A percentile compares a stretch with the other conserved stretches of the same genome.
Conservation (phyloP, 2,888 invertebrate species). For the Ormyrus rosae region DNA sequence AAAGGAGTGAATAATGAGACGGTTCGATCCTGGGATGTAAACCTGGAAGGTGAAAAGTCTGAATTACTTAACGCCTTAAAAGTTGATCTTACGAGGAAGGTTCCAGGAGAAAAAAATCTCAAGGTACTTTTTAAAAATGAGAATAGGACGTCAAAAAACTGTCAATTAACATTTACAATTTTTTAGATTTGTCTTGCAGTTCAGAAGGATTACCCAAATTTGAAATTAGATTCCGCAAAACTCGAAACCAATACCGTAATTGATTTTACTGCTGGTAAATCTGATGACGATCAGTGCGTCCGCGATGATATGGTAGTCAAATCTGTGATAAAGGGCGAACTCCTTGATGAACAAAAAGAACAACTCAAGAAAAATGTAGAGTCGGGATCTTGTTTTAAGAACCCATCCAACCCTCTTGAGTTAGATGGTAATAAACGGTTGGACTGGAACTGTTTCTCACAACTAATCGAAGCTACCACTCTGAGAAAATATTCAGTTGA, state of each 20-base stretch:
- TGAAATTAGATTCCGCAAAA: constrained; percentile 43
- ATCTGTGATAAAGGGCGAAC: constrained; percentile 68
- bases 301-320: constrained; percentile 68
- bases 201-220: constrained; percentile 64
- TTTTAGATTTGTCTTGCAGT: constrained; percentile 72
- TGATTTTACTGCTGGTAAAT: constrained; percentile 67
- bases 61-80: constrained; percentile 64
- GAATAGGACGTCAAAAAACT: neutral
- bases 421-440: constrained; percentile 60
- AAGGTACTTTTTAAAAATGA: constrained; percentile 61
- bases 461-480: constrained; percentile 64
- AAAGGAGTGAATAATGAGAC: constrained; percentile 64
- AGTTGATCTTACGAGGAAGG: constrained; percentile 66
- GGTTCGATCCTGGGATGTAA: constrained; percentile 70
- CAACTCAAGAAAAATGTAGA: constrained; percentile 57
- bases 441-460: constrained; percentile 61
- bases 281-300: constrained; percentile 68
- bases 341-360: constrained; percentile 70
- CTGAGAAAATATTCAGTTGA: constrained; percentile 71
- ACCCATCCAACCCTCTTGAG: constrained; percentile 61
- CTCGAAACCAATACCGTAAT: constrained; percentile 68
- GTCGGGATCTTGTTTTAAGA: constrained; percentile 62
- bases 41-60: constrained; percentile 65
- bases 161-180: neutral
- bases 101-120: constrained; percentile 69